Evolutionary conservation across 2,113 vertebrate species (phyloP).

Genomic region (Donacobius atricapilla): DNA sequence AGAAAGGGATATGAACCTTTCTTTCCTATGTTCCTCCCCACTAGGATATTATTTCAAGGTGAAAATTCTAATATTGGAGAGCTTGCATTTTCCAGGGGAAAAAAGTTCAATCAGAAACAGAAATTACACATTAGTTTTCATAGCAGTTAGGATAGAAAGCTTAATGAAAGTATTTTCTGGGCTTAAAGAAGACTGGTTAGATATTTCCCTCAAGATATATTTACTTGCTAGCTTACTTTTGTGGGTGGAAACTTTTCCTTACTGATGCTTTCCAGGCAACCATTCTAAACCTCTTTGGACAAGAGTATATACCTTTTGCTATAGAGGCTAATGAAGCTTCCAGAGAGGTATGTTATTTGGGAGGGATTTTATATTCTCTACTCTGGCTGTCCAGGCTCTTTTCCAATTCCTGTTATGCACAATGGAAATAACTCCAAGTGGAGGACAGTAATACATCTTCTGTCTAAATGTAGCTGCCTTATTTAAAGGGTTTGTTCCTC

Average conservation of each 20-base stretch:
- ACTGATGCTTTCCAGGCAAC: not conserved
- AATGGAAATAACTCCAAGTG: not conserved
- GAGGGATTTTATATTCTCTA: not conserved
- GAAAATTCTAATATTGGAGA: not conserved
- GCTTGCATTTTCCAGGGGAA: not conserved
- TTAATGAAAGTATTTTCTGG: not conserved
- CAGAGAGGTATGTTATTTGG: not conserved
- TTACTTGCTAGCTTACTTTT: not conserved
- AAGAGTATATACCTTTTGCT: not conserved
- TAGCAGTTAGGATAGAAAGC: not conserved
- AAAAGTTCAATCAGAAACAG: not conserved
- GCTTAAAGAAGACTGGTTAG: not conserved
- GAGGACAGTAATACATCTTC: not conserved
- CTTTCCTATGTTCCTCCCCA: not conserved
- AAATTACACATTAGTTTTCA: not conserved
- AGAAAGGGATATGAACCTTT: not conserved
- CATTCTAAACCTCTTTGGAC: not conserved
- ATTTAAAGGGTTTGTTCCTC: not conserved
- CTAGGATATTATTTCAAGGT: not conserved
- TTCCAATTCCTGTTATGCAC: not conserved
- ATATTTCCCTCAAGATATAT: not conserved
- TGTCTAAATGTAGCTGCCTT: not conserved
- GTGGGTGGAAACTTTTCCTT: not conserved
- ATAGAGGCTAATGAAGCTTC: not conserved
- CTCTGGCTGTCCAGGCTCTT: not conserved